Evolutionary conservation across 2,797 vertebrate species (phyloP).

Genomic region (Platyrinchus mystaceus): DNA sequence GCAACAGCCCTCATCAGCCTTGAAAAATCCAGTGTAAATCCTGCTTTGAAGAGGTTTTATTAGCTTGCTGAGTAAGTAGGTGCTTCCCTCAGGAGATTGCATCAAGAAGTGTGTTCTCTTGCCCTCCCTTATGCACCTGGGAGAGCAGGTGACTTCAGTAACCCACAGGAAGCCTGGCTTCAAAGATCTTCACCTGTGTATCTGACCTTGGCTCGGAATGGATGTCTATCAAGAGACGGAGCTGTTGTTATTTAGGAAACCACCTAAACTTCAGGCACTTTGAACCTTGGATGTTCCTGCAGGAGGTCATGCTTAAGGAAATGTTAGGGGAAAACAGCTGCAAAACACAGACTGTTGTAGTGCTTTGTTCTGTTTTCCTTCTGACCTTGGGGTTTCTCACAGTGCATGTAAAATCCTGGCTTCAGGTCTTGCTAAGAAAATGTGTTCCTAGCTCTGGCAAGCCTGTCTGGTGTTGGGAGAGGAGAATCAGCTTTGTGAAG

Average conservation of each 20-base stretch:
- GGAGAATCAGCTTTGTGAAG: neutral
- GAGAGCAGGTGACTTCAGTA: neutral
- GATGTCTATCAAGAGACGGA: neutral
- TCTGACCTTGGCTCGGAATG: neutral
- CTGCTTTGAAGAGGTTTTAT: neutral
- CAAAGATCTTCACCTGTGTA: neutral
- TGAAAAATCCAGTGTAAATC: neutral
- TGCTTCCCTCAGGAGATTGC: neutral
- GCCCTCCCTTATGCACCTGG: neutral
- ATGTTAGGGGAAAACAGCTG: neutral
- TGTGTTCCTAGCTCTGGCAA: neutral
- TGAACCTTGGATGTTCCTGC: neutral
- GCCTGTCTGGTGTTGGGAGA: neutral
- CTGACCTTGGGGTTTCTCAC: neutral
- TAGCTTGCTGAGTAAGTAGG: neutral
- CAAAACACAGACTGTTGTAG: fast-evolving
- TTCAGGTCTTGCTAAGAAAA: neutral
- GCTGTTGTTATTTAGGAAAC: neutral
- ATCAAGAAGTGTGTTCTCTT: neutral
- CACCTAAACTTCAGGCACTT: neutral
- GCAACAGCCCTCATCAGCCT: neutral
- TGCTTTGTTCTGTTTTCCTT: neutral
- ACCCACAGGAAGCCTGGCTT: neutral
- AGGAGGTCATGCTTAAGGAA: neutral
- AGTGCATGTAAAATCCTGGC: neutral